Evolutionary conservation across 2,113 vertebrate genomes (phyloP).

Genomic region (Lonchura striata): DNA sequence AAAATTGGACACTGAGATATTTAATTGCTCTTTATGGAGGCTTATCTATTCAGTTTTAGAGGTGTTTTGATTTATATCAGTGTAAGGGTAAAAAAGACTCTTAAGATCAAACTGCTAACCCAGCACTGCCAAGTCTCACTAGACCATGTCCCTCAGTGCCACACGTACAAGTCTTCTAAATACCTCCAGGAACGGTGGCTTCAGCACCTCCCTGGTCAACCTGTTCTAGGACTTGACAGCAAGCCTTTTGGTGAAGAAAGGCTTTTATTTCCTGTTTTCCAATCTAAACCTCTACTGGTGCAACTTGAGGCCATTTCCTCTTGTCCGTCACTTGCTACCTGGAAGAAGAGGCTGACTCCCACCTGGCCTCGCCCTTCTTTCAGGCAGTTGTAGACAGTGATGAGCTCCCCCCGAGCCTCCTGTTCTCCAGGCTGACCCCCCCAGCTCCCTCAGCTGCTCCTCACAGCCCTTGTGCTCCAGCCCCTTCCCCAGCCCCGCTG

Average conservation of each 20-base stretch:
- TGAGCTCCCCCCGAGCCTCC: not conserved
- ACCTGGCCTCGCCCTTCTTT: not conserved
- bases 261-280: not conserved
- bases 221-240: not conserved
- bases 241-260: not conserved
- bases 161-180: not conserved
- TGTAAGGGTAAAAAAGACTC: not conserved
- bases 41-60: conserved; percentile 14
- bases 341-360: accelerated
- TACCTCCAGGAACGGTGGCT: not conserved
- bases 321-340: not conserved
- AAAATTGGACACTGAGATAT: not conserved
- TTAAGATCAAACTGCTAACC: not conserved
- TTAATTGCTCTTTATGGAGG: not conserved
- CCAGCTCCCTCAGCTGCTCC: not conserved
- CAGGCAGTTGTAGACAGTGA: accelerated
- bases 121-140: not conserved
- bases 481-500: not conserved
- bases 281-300: not conserved
- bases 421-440: not conserved
- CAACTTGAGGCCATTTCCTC: not conserved
- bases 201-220: not conserved
- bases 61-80: conserved; percentile 10
- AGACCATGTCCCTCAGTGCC: not conserved
- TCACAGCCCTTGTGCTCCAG: not conserved